Evolutionary conservation across 2,797 vertebrate genomes (phyloP), one percentile per base, ranked within the genome.

Genomic region (Champsocephalus gunnari): DNA sequence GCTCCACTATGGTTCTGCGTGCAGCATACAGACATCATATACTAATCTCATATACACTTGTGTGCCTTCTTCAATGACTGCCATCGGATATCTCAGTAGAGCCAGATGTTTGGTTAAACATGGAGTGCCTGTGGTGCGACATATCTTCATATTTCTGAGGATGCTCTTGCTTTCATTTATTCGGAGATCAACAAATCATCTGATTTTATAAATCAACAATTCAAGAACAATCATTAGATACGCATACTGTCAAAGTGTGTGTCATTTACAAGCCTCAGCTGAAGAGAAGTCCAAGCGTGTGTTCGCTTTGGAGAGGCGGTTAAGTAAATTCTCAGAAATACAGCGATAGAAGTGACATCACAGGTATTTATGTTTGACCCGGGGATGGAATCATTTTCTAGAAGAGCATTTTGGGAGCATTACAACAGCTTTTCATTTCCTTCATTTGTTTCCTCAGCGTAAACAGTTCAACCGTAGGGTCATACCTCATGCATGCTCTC

Each of bases 401-500:
- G 43, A 78, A 78, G 64, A 79, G 66, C 43, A 66, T 77, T 65
- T 45, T 9, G 10, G 57, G 74, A 44, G 67, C 71, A 47, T 82
- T 61, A 70, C 78, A 71, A 50, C 71, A 80, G 44, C 61, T 65
- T 75, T 65, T 19, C 24, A 59, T 75, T 81, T 81, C 56, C 32
- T 47, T 63, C 62, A 56, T 73, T 21, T 0, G 24, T 64, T 71
- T 77, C 50, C 32, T 79, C 48, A 14, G 59, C 69, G 50, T 51
- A 48, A 79, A 62, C 68, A 19, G 80, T 81, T 84, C 65, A 58
- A 14, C 54, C 61, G 64, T 77, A 53, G 65, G 71, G 57, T 80
- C 68, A 77, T 82, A 88, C 92, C 85, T 91, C 87, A 79, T 66
- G 53, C 74, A 62, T 76, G 73, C 67, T 69, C 68, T 86, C 73